Evolutionary conservation across 30 jellyfish, hydroid and myxozoan species (phyloP), one percentile per base, ranked within the genome.

Genomic region (Chrysaora quinquecirrha): DNA sequence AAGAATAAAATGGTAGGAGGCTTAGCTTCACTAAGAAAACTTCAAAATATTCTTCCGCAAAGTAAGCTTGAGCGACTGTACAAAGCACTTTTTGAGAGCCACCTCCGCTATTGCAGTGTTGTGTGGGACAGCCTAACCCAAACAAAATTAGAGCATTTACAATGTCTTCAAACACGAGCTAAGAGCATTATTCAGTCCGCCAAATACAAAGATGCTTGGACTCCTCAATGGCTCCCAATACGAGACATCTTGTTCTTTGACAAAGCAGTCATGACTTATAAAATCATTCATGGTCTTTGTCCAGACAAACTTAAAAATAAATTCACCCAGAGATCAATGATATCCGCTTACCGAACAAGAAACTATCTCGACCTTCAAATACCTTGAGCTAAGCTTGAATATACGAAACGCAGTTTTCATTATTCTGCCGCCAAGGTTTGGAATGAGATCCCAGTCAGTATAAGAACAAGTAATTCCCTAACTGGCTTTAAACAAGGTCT

Each of bases 211-310:
- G n/a, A 47, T 47, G 62, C 18, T 47, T 12, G 62, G 62, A 11
- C 18, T 47, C n/a, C 62, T 47, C 12, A 47, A 47, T 47, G 62
- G 62, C 62, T 47, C 62, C 12, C 12, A 11, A n/a, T 47, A 47
- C 12, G n/a, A n/a, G 12, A 12, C n/a, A 11, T 47, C 12, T n/a
- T 47, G 12, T 69, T 69, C 82, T 69, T 69, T 30, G 75, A 28
- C 29, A 32, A 69, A 34, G 82, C 71, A 28, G 82, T 69, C 75
- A 69, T 69, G 82, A 69, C 67, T 1, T 30, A 69, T 69, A 69
- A 69, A 69, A 6, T 69, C 22, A 22, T 6, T 4, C 71, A 69
- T 69, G 67, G 34, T 25, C 82, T 69, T 24, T 69, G 82, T 69
- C 75, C 82, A 19, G 75, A 69, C 3, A 69, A 69, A 28, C 64